Percentiles rank a stretch among this genome's conserved stretches.
Conservation (phyloP, 2,113 vertebrate species). For the Megaceryle torquata region DNA sequence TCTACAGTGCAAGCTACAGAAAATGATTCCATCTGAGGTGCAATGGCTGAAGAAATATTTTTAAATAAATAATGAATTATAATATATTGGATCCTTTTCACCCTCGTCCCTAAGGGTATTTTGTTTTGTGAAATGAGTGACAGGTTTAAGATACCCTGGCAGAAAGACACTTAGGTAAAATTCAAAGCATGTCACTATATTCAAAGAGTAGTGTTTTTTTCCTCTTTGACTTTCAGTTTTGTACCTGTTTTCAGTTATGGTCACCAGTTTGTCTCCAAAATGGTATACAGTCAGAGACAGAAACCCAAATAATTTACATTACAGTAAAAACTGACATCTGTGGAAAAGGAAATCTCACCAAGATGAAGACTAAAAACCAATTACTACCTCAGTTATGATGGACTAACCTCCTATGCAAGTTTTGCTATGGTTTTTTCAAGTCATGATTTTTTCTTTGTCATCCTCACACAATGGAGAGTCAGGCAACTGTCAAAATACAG, state of each 20-base stretch:
- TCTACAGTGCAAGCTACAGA: neutral
- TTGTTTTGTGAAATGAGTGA: neutral
- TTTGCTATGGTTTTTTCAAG: neutral
- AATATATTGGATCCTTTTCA: rapidly evolving
- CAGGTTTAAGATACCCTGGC: neutral
- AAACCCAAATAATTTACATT: neutral
- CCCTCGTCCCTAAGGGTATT: neutral
- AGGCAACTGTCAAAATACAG: neutral
- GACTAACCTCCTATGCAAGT: neutral
- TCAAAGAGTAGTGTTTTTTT: neutral
- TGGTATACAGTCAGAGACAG: neutral
- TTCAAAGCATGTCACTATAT: neutral
- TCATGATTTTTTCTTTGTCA: neutral
- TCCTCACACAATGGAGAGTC: rapidly evolving
- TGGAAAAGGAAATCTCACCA: neutral
- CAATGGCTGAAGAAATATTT: neutral
- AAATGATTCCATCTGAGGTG: neutral
- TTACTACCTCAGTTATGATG: neutral
- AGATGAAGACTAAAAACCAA: neutral
- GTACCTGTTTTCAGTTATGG: neutral
- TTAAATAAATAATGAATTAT: neutral
- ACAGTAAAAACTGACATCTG: neutral
- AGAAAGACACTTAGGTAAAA: neutral
- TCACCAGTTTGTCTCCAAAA: neutral
- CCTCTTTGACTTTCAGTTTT: neutral